Conservation (phyloP, 2,888 invertebrate species). For the Andrena trimmerana region DNA sequence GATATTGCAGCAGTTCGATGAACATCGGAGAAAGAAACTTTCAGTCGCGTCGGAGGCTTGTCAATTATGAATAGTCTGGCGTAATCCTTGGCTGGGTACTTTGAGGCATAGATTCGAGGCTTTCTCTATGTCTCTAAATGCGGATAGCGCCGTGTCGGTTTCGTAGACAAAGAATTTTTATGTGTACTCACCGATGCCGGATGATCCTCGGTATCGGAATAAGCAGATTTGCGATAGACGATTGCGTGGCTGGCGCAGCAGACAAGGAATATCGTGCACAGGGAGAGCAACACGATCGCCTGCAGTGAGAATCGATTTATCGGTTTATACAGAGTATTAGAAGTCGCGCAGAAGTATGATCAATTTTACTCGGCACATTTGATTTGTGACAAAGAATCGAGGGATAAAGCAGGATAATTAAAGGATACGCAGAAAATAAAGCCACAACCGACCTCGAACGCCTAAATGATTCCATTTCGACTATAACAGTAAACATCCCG, state of each 20-base stretch:
- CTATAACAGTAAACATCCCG: background rate
- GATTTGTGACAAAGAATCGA: background rate
- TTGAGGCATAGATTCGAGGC: no score
- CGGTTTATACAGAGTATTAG: background rate
- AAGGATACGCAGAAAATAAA: no score
- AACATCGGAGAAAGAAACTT: background rate
- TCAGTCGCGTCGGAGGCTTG: background rate
- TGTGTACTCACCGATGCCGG: conserved; percentile 52
- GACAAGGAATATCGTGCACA: conserved; percentile 58
- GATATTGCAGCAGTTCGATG: background rate
- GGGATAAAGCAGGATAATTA: no score
- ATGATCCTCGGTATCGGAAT: conserved; percentile 34
- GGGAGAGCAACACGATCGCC: conserved; percentile 48
- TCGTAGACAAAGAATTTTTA: conserved; percentile 14
- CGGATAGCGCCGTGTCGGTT: background rate
- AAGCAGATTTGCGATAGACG: conserved; percentile 61
- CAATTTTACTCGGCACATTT: background rate
- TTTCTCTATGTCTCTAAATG: background rate
- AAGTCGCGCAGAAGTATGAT: no score
- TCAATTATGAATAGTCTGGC: no score
- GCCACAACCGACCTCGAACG: background rate
- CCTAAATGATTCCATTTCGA: background rate
- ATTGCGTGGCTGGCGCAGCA: conserved; percentile 59
- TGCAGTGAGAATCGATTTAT: conserved; percentile 55
- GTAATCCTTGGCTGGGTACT: no score